phyloP scores from a whole-genome alignment of 2,797 vertebrate species.

The Danio tinwini region DNA sequence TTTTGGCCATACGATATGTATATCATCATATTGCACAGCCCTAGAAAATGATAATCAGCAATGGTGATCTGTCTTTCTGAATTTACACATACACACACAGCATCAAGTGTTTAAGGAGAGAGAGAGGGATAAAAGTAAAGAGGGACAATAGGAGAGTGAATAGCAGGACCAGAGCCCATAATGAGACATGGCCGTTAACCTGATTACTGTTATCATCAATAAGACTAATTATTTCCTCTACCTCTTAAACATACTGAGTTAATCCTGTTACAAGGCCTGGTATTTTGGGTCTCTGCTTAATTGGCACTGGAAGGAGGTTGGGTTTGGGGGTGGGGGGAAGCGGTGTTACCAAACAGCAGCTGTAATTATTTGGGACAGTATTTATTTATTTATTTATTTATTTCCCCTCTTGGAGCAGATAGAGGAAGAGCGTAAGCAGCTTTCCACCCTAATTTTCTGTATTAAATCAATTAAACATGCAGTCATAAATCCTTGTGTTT shows the following conservation, averaged over 20 bases:
- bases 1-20: too few species aligned
- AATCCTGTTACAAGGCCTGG: constrained; percentile 77
- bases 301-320: constrained; percentile 54
- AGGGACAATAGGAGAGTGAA: constrained; percentile 35
- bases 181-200: constrained; percentile 70
- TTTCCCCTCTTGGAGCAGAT: constrained; percentile 42
- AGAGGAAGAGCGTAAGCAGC: constrained; percentile 54
- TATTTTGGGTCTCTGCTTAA: constrained; percentile 65
- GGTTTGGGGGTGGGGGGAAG: not conserved
- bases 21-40: too few species aligned
- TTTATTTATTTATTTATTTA: constrained; percentile 43
- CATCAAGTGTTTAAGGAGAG: constrained; percentile 4
- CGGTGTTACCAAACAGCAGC: constrained; percentile 51
- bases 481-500: constrained; percentile 64
- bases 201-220: constrained; percentile 78
- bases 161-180: constrained; percentile 64
- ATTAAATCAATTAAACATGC: constrained; percentile 70
- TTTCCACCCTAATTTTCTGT: constrained; percentile 62
- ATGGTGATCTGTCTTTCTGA: not conserved
- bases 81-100: not conserved
- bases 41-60: not conserved
- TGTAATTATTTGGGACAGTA: constrained; percentile 65
- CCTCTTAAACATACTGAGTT: constrained; percentile 72
- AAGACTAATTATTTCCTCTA: constrained; percentile 78
- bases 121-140: constrained; percentile 26